These are phyloP conservation scores for Gobio occitaniae DNA, from an alignment of 2,797 vertebrate genomes.

Conservation along the genomic window DNA sequence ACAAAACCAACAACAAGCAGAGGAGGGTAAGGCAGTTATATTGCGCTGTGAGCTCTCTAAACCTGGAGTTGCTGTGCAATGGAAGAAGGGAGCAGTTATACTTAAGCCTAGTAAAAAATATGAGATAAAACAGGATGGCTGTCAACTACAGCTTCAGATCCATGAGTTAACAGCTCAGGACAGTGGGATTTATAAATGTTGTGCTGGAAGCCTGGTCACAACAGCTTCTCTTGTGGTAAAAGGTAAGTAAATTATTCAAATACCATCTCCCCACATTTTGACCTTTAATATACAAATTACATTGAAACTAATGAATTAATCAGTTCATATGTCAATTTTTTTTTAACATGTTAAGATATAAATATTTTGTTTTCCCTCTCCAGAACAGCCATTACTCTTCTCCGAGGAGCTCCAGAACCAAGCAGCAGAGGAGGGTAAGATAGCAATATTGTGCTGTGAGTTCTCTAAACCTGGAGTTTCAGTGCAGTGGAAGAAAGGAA, in stretches of 20 bases:
- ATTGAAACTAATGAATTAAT: background rate
- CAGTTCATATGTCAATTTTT: background rate
- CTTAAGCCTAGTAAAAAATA: conserved; percentile 70
- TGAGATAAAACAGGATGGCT: conserved; percentile 72
- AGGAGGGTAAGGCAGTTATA: background rate
- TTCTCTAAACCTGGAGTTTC: conserved; percentile 38
- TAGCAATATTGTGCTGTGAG: conserved; percentile 27
- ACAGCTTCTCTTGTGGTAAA: conserved; percentile 58
- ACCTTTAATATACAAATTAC: background rate
- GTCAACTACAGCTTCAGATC: conserved; percentile 70
- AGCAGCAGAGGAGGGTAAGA: conserved; percentile 8
- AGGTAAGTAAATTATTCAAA: conserved; percentile 37
- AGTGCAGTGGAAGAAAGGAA: conserved; percentile 48
- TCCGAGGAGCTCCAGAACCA: conserved; percentile 16
- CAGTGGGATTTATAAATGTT: conserved; percentile 77
- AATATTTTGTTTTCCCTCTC: background rate
- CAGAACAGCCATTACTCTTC: conserved; percentile 36
- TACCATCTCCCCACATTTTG: background rate
- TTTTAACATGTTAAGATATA: background rate
- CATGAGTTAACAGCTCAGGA: conserved; percentile 70
- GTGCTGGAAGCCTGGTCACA: conserved; percentile 71
- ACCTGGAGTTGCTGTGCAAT: conserved; percentile 14
- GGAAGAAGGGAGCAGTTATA: conserved; percentile 58
- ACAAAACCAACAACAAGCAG: conserved; percentile 11
- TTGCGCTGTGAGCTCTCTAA: conserved; percentile 11